These are phyloP conservation scores for Clostera curtula DNA, from an alignment of 2,888 invertebrate genomes.

Conservation along the genomic window DNA sequence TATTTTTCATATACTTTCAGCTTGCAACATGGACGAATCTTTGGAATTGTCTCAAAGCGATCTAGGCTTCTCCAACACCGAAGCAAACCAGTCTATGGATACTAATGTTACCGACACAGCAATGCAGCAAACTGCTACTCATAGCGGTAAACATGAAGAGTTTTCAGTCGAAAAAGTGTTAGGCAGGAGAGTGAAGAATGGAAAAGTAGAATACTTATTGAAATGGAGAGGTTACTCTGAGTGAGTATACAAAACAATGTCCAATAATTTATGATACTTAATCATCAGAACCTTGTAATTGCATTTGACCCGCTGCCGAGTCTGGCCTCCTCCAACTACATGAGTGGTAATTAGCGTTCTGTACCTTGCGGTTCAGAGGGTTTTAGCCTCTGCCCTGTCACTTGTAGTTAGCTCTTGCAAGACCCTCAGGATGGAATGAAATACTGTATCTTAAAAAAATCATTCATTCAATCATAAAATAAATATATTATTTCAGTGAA, in stretches of 20 bases:
- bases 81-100: conserved; percentile 25
- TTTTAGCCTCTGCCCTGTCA: too few relatives aligned
- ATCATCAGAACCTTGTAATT: too few relatives aligned
- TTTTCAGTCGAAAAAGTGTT: conserved; percentile 85
- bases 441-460: too few relatives aligned
- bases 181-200: conserved; percentile 79
- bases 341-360: too few relatives aligned
- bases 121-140: conserved; percentile 20
- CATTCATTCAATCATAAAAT: not conserved
- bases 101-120: conserved; percentile 15
- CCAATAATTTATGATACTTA: not conserved
- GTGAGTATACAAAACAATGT: conserved; percentile 44
- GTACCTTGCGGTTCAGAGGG: too few relatives aligned
- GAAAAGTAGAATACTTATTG: conserved; percentile 79
- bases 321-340: too few relatives aligned
- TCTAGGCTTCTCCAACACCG: conserved; percentile 17
- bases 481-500: conserved; percentile 59
- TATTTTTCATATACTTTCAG: too few relatives aligned
- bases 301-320: too few relatives aligned
- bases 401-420: too few relatives aligned
- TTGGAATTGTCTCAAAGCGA: conserved; percentile 33
- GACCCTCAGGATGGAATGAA: too few relatives aligned
- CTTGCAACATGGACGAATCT: conserved; percentile 27
- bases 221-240: conserved; percentile 81
- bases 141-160: conserved; percentile 74